phyloP scores from a whole-genome alignment of 64 coral and sea anemone genomes.

The Dendrophyllia cribrosa region DNA sequence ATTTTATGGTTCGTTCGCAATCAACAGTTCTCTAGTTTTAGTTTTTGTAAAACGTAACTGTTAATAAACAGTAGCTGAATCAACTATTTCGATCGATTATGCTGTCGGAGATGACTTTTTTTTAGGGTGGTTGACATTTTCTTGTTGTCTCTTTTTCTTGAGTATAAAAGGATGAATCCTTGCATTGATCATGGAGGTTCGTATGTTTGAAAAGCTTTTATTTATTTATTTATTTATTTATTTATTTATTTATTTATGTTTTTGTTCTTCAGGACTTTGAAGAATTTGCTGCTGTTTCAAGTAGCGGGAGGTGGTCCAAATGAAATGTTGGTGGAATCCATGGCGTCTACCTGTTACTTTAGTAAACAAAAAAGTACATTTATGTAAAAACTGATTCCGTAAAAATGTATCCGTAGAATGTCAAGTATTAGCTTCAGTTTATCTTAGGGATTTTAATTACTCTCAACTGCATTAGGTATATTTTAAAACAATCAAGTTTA shows the following conservation, averaged over 20 bases:
- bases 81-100: too few species aligned
- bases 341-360: not conserved
- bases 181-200: not conserved
- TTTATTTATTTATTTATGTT: not conserved
- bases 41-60: too few species aligned
- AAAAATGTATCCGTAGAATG: too few species aligned
- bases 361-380: not conserved
- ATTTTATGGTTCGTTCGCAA: too few species aligned
- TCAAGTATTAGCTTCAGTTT: too few species aligned
- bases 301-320: slow-evolving; percentile 10
- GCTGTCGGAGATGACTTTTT: not conserved
- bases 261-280: slow-evolving; percentile 82
- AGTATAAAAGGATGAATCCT: not conserved
- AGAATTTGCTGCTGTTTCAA: slow-evolving; percentile 81
- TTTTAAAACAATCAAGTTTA: too few species aligned
- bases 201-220: too few species aligned
- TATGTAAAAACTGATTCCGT: too few species aligned
- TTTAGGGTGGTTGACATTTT: not conserved
- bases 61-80: too few species aligned
- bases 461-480: too few species aligned
- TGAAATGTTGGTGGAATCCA: not conserved
- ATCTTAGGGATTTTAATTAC: too few species aligned
- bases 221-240: not conserved
- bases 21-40: too few species aligned
- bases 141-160: not conserved